phyloP scores from a whole-genome alignment of 2,888 invertebrate species.

The Liopterus haemorrhoidalis region DNA sequence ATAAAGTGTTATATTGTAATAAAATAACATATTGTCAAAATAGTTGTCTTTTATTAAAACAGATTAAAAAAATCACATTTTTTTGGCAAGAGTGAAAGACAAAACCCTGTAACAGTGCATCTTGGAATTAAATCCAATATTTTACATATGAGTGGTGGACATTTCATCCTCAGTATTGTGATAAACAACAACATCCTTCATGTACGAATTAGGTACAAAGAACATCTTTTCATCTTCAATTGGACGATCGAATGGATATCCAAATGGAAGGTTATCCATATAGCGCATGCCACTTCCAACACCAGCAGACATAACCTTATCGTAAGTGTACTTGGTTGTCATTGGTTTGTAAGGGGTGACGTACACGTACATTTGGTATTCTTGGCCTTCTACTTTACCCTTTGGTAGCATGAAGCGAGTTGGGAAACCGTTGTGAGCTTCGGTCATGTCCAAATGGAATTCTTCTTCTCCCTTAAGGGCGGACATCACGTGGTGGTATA shows the following conservation, averaged over 20 bases:
- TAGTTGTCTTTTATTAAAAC: no score
- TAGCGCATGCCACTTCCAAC: constrained; percentile 50
- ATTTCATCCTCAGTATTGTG: constrained; percentile 45
- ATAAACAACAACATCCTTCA: constrained; percentile 59
- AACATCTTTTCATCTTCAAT: constrained; percentile 52
- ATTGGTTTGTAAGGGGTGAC: constrained; percentile 45
- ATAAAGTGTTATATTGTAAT: no score
- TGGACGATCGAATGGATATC: constrained; percentile 68
- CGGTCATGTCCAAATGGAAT: constrained; percentile 50
- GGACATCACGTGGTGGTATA: constrained; percentile 57
- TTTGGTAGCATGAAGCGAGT: constrained; percentile 64
- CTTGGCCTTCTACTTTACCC: constrained; percentile 59
- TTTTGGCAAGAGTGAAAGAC: no score
- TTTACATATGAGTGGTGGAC: constrained; percentile 31
- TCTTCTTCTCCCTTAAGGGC: constrained; percentile 50
- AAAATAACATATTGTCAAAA: no score
- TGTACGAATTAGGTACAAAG: constrained; percentile 61
- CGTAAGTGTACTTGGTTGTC: constrained; percentile 43
- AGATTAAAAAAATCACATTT: no score
- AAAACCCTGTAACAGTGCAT: no score
- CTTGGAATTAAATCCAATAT: no score
- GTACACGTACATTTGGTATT: constrained; percentile 50
- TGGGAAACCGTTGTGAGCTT: constrained; percentile 63
- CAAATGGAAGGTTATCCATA: constrained; percentile 59
- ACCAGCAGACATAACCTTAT: constrained; percentile 46